Percentiles rank a stretch among this genome's conserved stretches.
Conservation (phyloP, 2,113 vertebrate species). For the Amphiprion percula region DNA sequence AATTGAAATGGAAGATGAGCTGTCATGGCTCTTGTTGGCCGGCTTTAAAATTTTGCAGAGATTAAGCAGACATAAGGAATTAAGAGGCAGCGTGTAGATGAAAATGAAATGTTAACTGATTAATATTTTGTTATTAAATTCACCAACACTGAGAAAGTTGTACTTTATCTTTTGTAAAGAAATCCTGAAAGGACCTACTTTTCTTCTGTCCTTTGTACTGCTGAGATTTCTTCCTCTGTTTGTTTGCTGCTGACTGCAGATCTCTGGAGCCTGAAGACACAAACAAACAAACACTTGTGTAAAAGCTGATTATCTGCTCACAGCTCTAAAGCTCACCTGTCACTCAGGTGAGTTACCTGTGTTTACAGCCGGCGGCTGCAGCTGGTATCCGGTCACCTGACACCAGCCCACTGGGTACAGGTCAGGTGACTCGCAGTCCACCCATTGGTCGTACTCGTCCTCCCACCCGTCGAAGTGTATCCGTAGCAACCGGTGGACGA, state of each 20-base stretch:
- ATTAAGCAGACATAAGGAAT: too few relatives aligned
- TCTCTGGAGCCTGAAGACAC: slow-evolving; percentile 88
- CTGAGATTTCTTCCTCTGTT: slow-evolving; percentile 96
- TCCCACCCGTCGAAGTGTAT: slow-evolving; percentile 99
- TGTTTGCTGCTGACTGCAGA: slow-evolving; percentile 90
- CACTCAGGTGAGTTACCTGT: slow-evolving; percentile 74
- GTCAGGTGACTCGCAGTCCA: slow-evolving; percentile 96
- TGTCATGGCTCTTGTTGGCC: too few relatives aligned
- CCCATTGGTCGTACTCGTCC: slow-evolving; percentile 98
- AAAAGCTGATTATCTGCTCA: not conserved
- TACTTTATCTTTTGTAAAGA: not conserved
- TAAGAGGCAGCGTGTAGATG: too few relatives aligned
- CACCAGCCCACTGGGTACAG: slow-evolving; percentile 98
- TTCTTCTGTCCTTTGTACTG: slow-evolving; percentile 98
- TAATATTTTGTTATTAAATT: too few relatives aligned
- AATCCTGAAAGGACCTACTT: slow-evolving; percentile 79
- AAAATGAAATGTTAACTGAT: too few relatives aligned
- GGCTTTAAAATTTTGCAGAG: too few relatives aligned
- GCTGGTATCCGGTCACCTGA: slow-evolving; percentile 94
- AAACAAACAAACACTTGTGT: not conserved
- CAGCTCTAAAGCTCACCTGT: not conserved
- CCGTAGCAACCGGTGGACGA: slow-evolving; percentile 93
- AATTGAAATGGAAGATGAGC: too few relatives aligned
- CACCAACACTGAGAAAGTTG: too few relatives aligned
- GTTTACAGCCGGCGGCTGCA: slow-evolving; percentile 92